These are phyloP conservation scores for Platichthys stellatus DNA, from an alignment of 2,113 vertebrate species.

Conservation along the genomic window DNA sequence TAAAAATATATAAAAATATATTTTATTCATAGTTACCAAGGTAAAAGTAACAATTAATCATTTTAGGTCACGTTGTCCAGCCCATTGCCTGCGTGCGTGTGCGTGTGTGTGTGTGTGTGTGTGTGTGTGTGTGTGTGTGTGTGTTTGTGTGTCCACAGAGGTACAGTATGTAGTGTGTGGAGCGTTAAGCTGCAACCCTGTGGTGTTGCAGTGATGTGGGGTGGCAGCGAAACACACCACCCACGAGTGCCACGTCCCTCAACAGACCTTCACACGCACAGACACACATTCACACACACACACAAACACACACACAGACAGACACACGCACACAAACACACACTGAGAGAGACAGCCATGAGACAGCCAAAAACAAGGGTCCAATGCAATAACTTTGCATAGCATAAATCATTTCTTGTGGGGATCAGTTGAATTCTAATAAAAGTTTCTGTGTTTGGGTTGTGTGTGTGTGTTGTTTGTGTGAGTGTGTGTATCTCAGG, in stretches of 20 bases:
- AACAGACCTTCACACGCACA: constrained; percentile 60
- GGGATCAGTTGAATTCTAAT: constrained; percentile 37
- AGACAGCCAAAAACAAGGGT: constrained; percentile 56
- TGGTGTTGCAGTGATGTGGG: constrained; percentile 52
- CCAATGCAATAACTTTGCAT: constrained; percentile 69
- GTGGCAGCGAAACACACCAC: constrained; percentile 63
- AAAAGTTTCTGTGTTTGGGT: constrained; percentile 23
- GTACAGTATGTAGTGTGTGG: constrained; percentile 13
- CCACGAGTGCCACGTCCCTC: constrained; percentile 62
- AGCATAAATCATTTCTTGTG: constrained; percentile 61
- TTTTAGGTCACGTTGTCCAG: not conserved
- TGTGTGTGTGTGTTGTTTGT: constrained; percentile 18
- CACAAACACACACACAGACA: not conserved
- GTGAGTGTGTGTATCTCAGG: constrained; percentile 22
- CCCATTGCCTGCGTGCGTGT: not conserved
- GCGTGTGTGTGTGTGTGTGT: constrained; percentile 20
- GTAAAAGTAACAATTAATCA: not conserved
- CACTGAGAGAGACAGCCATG: constrained; percentile 23
- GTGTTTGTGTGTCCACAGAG: constrained; percentile 7
- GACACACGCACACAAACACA: not conserved
- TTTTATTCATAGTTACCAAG: not conserved
- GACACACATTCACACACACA: not conserved
- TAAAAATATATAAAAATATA: not conserved
- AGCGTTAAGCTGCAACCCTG: constrained; percentile 62
- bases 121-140: constrained; percentile 4